These are phyloP conservation scores for Chloroclysta siterata DNA, from an alignment of 2,888 invertebrate genomes.

Conservation along the genomic window DNA sequence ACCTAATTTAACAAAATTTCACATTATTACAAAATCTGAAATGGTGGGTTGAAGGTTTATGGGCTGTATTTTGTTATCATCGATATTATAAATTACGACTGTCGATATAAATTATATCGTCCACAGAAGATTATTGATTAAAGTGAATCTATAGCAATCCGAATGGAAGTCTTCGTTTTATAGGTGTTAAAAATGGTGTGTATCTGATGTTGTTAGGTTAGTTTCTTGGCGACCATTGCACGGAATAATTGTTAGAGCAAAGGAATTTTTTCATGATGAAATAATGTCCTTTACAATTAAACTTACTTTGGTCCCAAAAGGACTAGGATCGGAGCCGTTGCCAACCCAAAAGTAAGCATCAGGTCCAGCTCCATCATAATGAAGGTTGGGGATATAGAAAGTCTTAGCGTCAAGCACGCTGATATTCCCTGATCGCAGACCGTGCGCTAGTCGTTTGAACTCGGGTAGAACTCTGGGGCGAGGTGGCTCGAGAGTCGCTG, in stretches of 20 bases:
- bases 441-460: conserved; percentile 94
- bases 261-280: too few relatives aligned
- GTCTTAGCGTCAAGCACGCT: conserved; percentile 96
- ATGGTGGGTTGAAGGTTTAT: too few relatives aligned
- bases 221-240: background rate
- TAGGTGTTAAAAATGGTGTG: too few relatives aligned
- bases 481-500: conserved; percentile 90
- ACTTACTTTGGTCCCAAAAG: conserved; percentile 91
- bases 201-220: background rate
- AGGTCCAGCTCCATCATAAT: conserved; percentile 96
- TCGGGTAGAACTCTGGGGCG: conserved; percentile 92
- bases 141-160: background rate
- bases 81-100: too few relatives aligned
- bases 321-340: conserved; percentile 91
- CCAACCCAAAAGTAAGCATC: conserved; percentile 98
- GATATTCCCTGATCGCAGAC: conserved; percentile 95
- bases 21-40: too few relatives aligned
- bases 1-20: too few relatives aligned
- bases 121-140: background rate
- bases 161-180: background rate
- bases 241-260: background rate
- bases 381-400: conserved; percentile 95
- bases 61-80: too few relatives aligned
- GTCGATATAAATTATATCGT: background rate
- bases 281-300: too few relatives aligned